Percentiles rank a stretch among this genome's conserved stretches.
phyloP scores from a whole-genome alignment of 2,888 invertebrate species.

The Lithophane ornitopus region DNA sequence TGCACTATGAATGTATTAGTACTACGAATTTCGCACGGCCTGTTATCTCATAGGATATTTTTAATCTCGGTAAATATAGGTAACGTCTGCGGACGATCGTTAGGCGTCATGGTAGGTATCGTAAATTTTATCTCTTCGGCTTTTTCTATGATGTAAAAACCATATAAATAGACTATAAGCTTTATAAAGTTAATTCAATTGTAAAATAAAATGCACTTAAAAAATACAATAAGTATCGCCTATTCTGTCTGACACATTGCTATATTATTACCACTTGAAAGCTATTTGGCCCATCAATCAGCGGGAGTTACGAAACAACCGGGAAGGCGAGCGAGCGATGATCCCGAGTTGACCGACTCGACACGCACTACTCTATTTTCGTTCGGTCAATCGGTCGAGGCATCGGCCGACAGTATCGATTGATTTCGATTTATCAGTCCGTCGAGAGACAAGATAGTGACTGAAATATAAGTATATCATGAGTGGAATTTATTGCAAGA shows the following conservation, averaged over 20 bases:
- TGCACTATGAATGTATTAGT: conserved; percentile 43
- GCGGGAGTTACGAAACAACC: conserved; percentile 72
- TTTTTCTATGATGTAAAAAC: conserved; percentile 27
- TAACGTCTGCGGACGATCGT: conserved; percentile 33
- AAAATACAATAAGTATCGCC: conserved; percentile 11
- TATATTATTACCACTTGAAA: conserved; percentile 63
- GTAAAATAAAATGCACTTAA: not conserved
- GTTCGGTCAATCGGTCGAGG: conserved; percentile 73
- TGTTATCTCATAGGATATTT: conserved; percentile 75
- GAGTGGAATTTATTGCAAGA: conserved; percentile 7
- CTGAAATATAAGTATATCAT: conserved; percentile 19
- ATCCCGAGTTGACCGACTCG: conserved; percentile 76
- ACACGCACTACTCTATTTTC: conserved; percentile 74
- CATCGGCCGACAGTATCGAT: conserved; percentile 60
- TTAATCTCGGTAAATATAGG: conserved; percentile 70
- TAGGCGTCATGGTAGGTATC: conserved; percentile 27
- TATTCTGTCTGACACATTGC: conserved; percentile 24
- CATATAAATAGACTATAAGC: not conserved
- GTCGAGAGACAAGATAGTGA: conserved; percentile 31
- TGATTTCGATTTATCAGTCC: conserved; percentile 48
- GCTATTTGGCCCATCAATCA: conserved; percentile 75
- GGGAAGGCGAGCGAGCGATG: conserved; percentile 73
- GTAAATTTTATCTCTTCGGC: conserved; percentile 24
- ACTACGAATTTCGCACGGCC: conserved; percentile 50
- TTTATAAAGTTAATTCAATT: not conserved